Conservation (phyloP, 2,888 invertebrate genomes). For the Dusona sp. region DNA sequence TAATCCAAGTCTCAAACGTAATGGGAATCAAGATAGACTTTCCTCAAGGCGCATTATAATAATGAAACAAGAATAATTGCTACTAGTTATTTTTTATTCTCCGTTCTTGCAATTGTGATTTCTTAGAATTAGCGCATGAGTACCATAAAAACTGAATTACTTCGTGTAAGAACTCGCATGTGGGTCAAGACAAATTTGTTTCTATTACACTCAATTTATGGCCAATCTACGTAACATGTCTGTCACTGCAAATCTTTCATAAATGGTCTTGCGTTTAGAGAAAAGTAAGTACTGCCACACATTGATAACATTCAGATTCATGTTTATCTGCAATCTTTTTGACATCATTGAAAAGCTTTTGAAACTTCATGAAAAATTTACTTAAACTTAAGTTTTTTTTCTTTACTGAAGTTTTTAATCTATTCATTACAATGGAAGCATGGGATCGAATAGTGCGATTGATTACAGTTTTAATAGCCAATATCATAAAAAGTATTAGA, state of each 20-base stretch:
- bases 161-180: background rate
- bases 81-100: conserved; percentile 7
- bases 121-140: background rate
- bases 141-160: background rate
- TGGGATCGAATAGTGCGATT: background rate
- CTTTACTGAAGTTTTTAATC: background rate
- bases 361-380: background rate
- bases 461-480: background rate
- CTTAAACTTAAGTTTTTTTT: background rate
- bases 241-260: background rate
- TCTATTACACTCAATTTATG: background rate
- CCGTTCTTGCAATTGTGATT: background rate
- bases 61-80: conserved; percentile 38
- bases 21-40: conserved; percentile 56
- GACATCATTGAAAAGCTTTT: background rate
- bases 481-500: background rate
- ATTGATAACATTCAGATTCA: background rate
- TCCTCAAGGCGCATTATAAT: conserved; percentile 31
- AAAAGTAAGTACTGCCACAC: background rate
- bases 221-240: background rate
- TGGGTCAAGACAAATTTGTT: conserved; percentile 3
- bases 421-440: background rate
- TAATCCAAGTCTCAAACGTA: conserved; percentile 59
- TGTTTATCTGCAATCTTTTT: background rate
- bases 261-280: background rate